These are phyloP conservation scores for Andrena hattorfiana DNA, from an alignment of 2,888 invertebrate genomes.

Conservation along the genomic window DNA sequence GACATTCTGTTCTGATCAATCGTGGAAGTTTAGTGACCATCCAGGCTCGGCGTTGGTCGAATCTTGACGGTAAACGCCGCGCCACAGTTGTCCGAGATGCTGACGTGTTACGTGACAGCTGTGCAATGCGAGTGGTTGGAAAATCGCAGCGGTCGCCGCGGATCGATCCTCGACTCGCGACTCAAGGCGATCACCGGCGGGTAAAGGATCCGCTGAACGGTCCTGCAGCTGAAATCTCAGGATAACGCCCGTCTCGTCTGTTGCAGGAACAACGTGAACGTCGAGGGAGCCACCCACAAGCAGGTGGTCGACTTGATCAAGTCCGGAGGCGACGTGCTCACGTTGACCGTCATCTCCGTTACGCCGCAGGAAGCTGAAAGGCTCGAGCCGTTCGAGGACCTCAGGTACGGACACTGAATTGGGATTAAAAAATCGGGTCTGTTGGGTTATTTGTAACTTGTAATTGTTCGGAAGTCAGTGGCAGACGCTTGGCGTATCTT, in stretches of 20 bases:
- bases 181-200: constrained; percentile 40
- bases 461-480: neutral
- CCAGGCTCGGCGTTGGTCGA: neutral
- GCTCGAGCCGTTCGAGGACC: constrained; percentile 84
- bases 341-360: constrained; percentile 98
- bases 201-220: constrained; percentile 25
- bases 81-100: constrained; percentile 64
- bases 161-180: constrained; percentile 35
- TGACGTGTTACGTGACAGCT: constrained; percentile 78
- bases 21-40: too few relatives aligned
- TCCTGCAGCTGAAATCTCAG: too few relatives aligned
- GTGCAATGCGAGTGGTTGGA: constrained; percentile 77
- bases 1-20: neutral
- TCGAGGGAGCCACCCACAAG: constrained; percentile 99
- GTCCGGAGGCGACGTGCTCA: constrained; percentile 98
- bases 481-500: neutral
- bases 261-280: constrained; percentile 97
- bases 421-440: neutral
- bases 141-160: constrained; percentile 53
- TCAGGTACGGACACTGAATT: constrained; percentile 75
- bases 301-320: constrained; percentile 99
- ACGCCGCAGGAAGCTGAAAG: constrained; percentile 92
- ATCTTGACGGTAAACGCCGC: neutral
- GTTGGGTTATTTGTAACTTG: neutral
- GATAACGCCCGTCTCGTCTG: constrained; percentile 8